Conservation (phyloP, 1,140 invertebrate genomes). For the Diabrotica virgifera region DNA sequence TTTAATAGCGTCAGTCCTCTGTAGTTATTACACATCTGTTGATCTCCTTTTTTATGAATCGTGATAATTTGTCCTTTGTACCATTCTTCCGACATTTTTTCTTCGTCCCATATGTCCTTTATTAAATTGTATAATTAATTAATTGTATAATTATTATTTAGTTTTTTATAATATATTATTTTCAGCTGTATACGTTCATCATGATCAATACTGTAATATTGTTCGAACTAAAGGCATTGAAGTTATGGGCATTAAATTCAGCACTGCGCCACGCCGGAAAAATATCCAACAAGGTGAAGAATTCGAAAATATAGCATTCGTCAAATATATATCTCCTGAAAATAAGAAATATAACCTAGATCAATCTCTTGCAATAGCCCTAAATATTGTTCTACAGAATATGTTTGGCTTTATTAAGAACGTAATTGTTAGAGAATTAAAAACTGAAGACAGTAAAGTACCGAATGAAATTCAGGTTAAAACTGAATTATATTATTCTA, state of each 20-base stretch:
- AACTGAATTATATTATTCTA: not conserved
- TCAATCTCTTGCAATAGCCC: constrained; percentile 58
- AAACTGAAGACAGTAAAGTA: not conserved
- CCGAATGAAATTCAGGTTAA: not conserved
- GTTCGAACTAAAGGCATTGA: constrained; percentile 85
- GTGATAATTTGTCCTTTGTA: no score
- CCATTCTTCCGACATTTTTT: no score
- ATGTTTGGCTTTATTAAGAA: not conserved
- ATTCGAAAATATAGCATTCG: constrained; percentile 77
- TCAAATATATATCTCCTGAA: constrained; percentile 64
- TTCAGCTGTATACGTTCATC: constrained; percentile 46
- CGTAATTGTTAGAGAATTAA: not conserved
- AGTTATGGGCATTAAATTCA: constrained; percentile 83
- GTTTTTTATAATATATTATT: constrained; percentile 5
- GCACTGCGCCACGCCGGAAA: constrained; percentile 76
- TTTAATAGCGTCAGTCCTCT: no score
- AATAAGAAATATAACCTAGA: constrained; percentile 60
- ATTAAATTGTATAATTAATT: no score
- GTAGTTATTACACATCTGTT: no score
- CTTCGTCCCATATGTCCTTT: no score
- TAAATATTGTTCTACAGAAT: constrained; percentile 60
- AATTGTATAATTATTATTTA: no score
- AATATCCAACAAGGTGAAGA: constrained; percentile 71
- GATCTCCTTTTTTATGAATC: no score
- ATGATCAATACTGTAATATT: constrained; percentile 53